Percentiles rank a stretch among this genome's conserved stretches.
Conservation (phyloP, 2,113 vertebrate genomes). For the Myrmecobius fasciatus region DNA sequence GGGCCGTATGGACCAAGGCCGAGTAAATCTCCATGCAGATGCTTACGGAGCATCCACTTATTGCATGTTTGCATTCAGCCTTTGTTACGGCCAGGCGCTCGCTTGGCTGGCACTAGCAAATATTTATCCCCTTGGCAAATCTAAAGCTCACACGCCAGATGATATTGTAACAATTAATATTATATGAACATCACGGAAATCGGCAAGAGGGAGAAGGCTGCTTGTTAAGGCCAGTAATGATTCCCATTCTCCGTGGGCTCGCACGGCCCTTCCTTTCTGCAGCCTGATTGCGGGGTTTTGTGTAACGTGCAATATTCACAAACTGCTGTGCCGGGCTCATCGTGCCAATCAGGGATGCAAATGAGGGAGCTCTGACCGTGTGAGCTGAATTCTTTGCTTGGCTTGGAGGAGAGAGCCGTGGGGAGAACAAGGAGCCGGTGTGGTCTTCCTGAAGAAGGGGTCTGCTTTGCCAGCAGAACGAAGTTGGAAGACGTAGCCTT, state of each 20-base stretch:
- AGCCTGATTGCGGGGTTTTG: slow-evolving; percentile 78
- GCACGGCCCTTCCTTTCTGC: slow-evolving; percentile 80
- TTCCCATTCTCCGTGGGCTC: slow-evolving; percentile 81
- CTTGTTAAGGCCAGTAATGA: slow-evolving; percentile 85
- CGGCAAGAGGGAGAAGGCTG: slow-evolving; percentile 78
- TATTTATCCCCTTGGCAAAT: slow-evolving; percentile 81
- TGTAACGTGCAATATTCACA: slow-evolving; percentile 78
- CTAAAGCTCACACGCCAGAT: slow-evolving; percentile 81
- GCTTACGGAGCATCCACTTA: neutral
- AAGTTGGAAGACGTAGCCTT: slow-evolving; percentile 52
- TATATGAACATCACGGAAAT: slow-evolving; percentile 78
- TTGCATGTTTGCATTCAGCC: neutral
- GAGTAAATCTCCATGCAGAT: neutral
- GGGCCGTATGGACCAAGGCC: too few species aligned
- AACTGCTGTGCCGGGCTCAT: slow-evolving; percentile 68
- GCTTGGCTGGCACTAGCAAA: slow-evolving; percentile 79
- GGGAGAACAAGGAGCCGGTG: slow-evolving; percentile 74
- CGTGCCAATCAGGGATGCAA: slow-evolving; percentile 83
- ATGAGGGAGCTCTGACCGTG: slow-evolving; percentile 79
- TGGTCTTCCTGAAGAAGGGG: slow-evolving; percentile 75
- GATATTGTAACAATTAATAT: slow-evolving; percentile 81
- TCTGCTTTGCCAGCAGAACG: slow-evolving; percentile 74
- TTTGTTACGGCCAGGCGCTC: slow-evolving; percentile 41
- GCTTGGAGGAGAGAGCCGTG: slow-evolving; percentile 77
- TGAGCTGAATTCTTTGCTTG: slow-evolving; percentile 82